Conservation (phyloP, 2,888 invertebrate genomes). For the Perithous albicinctus region DNA sequence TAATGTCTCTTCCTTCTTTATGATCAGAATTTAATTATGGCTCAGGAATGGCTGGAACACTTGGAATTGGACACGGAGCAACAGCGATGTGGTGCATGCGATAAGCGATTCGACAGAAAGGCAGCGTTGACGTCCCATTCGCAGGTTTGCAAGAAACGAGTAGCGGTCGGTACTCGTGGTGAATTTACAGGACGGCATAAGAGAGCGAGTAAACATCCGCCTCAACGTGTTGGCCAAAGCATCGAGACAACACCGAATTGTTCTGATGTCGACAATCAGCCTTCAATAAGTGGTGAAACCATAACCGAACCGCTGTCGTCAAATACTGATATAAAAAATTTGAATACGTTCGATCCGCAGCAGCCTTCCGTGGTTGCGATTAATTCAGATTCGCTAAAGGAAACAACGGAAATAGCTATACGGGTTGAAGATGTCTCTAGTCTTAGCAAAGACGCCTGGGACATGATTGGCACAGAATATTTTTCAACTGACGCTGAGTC, state of each 20-base stretch:
- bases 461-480: conserved; percentile 67
- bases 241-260: neutral
- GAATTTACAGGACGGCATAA: conserved; percentile 72
- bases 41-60: conserved; percentile 88
- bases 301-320: neutral
- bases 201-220: conserved; percentile 64
- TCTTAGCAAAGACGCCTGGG: conserved; percentile 76
- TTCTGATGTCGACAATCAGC: neutral
- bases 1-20: neutral
- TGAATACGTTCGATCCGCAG: neutral
- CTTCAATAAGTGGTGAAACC: neutral
- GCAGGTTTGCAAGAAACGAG: conserved; percentile 88
- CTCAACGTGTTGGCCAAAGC: conserved; percentile 40
- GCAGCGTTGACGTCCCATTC: conserved; percentile 91
- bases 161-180: conserved; percentile 83
- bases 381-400: conserved; percentile 9
- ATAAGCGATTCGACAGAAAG: conserved; percentile 90
- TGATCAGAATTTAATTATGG: conserved; percentile 27
- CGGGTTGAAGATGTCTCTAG: conserved; percentile 72
- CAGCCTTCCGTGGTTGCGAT: conserved; percentile 33
- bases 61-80: conserved; percentile 88
- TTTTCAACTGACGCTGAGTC: neutral
- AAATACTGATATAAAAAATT: neutral
- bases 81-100: conserved; percentile 90
- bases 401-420: conserved; percentile 67